Evolutionary conservation across 2,113 vertebrate species (phyloP), one percentile per base, ranked within the genome.

Genomic region (Paratilapia polleni): DNA sequence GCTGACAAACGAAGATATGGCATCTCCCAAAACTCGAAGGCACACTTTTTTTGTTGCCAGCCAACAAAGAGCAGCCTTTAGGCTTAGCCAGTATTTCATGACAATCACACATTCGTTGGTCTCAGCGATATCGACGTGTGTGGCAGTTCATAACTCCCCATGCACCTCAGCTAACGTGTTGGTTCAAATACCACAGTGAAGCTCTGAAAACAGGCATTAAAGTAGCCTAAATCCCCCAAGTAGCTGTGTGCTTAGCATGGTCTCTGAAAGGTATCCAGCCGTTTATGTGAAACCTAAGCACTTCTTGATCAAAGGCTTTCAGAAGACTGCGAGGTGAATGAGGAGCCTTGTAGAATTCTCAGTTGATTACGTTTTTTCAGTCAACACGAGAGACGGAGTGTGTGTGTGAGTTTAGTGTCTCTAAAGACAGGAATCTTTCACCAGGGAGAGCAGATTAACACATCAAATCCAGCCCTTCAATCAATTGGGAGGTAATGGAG

Each of bases 301-400:
- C 90, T 89, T 91, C 91, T 90, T 95, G 92, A 95, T 95, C 94
- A 95, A 95, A 95, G 93, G 90, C 87, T 94, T 93, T 93, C 76
- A 83, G 41, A 68, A 86, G 86, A 91, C 90, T 81, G 87, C 58
- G 77, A 90, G 89, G 89, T 92, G 91, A 93, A 92, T 56, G 87
- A 90, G 84, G 59, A 91, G 88, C 88, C 83, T 93, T 87, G 91
- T 91, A 89, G 58, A 88, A 88, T 85, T 93, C 89, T 90, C 89
- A 62, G 34, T 89, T 92, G 92, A 93, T 91, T 88, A 87, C 74
- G 1, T 10, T n/a, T 47, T 63, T 56, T 76, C 31, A 64, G 78
- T 75, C 76, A 74, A 81, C 19, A n/a, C 43, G 7, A 34, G 49
- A 62, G 61, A 24, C 19, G 8, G 61, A 6, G 60, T 66, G 77